Base-by-base conservation (phyloP, 2,113 vertebrate genomes). In the Hemiscyllium ocellatum region DNA sequence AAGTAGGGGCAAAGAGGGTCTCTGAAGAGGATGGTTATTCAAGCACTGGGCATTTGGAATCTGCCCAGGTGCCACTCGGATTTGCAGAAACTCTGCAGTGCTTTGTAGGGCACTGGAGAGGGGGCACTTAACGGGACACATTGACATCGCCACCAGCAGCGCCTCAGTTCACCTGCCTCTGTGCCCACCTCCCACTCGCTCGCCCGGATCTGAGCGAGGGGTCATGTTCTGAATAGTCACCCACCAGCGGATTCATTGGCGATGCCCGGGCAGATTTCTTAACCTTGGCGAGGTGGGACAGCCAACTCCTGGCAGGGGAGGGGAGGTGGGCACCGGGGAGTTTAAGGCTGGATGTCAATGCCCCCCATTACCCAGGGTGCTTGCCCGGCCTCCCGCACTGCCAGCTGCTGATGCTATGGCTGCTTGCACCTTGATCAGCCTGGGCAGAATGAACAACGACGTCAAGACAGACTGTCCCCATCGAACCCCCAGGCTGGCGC, bases 401-500 rank as follows among this genome's bases (percentile, higher is more conserved):
- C 6, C 7, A 5, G 66, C n/a, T 20, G 17, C 68, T 1, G 42
- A 52, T 61, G 68, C 42, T 72, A 95, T 95, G 94, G 94, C 94
- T 17, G 24, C 42, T 15, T 95, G 68, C 42, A 50, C 94, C 42
- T 37, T 95, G 94, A 24, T 33, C 8, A 94, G 7, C n/a, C 5
- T 68, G 20, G 20, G 33, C n/a, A 24, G 7, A 42, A 94, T 94
- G 91, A 72, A 68, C 47, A 97, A 97, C 95, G 97, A 97, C 94
- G 96, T 97, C 83, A 86, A 97, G 96, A 96, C 97, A 96, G 85
- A 96, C 96, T 96, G 96, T 19, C 97, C 98, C 0, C 97, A 98
- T 95, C 97, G 96, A 83, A 90, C 97, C 0, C 96, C 97, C 65
- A 98, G 98, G 96, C 98, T 97, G 4, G 98, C 98, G 96, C 97